Conservation (phyloP, 2,797 vertebrate genomes). For the Periparus ater region DNA sequence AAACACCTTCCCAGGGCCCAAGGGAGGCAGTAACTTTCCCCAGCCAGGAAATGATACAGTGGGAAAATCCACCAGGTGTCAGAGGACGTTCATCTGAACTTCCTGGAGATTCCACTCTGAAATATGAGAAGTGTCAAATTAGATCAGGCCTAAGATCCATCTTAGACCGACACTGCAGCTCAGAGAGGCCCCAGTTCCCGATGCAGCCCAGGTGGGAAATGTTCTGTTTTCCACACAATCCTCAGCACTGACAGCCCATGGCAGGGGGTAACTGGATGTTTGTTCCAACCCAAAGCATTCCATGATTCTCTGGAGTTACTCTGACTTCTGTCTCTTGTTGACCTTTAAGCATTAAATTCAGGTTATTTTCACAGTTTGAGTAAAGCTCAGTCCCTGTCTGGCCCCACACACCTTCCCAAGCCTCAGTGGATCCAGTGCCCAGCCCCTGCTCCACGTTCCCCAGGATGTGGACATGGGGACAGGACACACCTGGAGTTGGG, state of each 20-base stretch:
- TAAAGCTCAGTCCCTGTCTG: neutral
- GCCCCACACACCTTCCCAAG: neutral
- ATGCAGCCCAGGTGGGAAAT: neutral
- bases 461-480: accelerated
- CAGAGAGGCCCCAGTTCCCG: neutral
- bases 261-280: no score
- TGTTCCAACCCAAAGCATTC: neutral
- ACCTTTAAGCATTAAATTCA: no score
- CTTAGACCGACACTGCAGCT: neutral
- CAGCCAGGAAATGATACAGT: neutral
- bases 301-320: neutral
- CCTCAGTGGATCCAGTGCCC: neutral
- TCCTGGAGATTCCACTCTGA: neutral
- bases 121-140: neutral
- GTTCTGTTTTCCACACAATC: neutral
- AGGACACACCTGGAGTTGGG: accelerated
- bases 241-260: neutral
- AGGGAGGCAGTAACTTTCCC: neutral
- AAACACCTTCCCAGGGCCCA: neutral
- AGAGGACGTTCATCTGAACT: neutral
- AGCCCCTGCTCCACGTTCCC: accelerated
- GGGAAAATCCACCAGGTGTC: neutral
- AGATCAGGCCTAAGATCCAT: neutral
- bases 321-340: neutral
- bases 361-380: neutral